Evolutionary conservation across 2,113 vertebrate species (phyloP), one percentile per base, ranked within the genome.

Genomic region (Alectura lathami): DNA sequence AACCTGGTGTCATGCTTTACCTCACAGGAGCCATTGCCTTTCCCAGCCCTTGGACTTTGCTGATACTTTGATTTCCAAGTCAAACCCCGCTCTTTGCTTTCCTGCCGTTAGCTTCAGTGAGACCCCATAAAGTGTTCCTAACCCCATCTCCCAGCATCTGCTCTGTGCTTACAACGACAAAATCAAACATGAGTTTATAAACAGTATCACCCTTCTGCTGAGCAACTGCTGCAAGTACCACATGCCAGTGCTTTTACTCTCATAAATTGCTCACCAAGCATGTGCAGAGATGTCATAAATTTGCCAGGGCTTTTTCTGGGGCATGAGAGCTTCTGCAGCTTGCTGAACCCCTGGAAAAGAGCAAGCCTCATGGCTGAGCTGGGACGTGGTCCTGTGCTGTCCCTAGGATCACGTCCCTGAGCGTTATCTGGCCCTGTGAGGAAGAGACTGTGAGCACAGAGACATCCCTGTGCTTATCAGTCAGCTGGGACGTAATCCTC

Each of bases 141-240:
- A 36, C 75, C 38, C 70, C 34, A 1, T 7, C 8, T 75, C 56
- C 36, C 62, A 48, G 81, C 56, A 48, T 64, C 78, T 94, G 74
- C 62, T 40, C 26, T 34, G 70, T 48, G 51, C 87, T 79, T 62
- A 29, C 43, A 38, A 13, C 0, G 11, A 50, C 45, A 69, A 69
- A 85, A 83, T 54, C 75, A 80, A 86, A 77, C 63, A 22, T 4
- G 2, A 42, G 9, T 64, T 77, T 11, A n/a, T 84, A 70, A 51
- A 67, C 73, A 24, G 81, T 50, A 6, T 32, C 81, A 60, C 60
- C 82, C 84, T 68, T 82, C 69, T 89, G 89, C 86, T 14, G 51
- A 93, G 91, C 94, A 88, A 76, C 91, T 90, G 89, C 86, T 92
- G 74, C 30, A 68, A 73, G 20, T 50, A 26, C 64, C 81, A 74